Base-by-base conservation (phyloP, 1,140 invertebrate genomes). In the Drosophila lini region DNA sequence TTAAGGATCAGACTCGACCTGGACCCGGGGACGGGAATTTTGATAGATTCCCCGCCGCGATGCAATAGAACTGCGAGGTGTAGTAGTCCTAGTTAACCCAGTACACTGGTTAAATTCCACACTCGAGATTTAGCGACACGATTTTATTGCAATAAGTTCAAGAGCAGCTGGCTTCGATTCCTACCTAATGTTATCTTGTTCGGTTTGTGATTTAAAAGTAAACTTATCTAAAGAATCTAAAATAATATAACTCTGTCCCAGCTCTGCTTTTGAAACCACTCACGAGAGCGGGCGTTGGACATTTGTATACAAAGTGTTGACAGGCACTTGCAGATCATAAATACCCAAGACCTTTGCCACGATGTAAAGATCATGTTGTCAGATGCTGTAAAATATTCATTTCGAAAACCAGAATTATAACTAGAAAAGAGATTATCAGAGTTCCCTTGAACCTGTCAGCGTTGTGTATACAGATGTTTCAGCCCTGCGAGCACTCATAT, bases 61-160 rank as follows among this genome's bases (percentile, higher is more conserved):
- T 55, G 65, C 70, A 63, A 60, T 73, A 47, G 44, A 78, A 45
- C 62, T 82, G 63, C 59, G 60, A 56, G 47, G 56, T 44, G 42
- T 52, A 47, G 78, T 69, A 82, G 68, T 74, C 69, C 75, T 78
- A 81, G 59, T 42, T 78, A 82, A 63, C 48, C 44, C 55, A 34
- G 36, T 45, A 53, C 68, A 71, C 65, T 71, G 65, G 68, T 71
- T 71, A 71, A 16, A 71, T 71, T 47, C 36, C 38, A 71, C 68
- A 71, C 68, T 41, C 36, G 56, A 31, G 52, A 47, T 36, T 47
- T 58, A 71, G 50, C 32, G 19, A 69, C 45, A 58, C 44, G 52
- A 71, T 70, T 42, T 58, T 19, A 58, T 48, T 19, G 36, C 5
- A 36, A 31, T 71, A 71, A 71, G 65, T 57, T 71, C 19, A 44